phyloP scores from a whole-genome alignment of 2,113 vertebrate genomes.

The Chloropsis cyanopogon region DNA sequence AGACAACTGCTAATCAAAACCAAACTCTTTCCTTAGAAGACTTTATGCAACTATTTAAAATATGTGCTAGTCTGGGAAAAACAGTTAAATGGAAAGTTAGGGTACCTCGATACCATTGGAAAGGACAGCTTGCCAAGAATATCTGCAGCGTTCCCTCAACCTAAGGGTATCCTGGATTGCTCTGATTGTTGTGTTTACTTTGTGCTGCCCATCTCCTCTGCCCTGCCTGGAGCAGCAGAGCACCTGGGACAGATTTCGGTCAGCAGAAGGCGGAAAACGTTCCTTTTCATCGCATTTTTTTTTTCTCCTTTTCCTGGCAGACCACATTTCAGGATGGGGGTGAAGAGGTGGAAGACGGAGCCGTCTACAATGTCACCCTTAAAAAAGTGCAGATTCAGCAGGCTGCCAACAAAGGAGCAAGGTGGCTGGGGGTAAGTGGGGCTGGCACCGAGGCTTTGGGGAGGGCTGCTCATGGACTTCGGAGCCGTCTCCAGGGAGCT shows the following conservation, averaged over 20 bases:
- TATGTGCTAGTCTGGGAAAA: conserved; percentile 66
- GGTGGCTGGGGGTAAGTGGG: conserved; percentile 79
- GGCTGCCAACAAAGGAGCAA: conserved; percentile 92
- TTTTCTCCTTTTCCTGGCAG: conserved; percentile 67
- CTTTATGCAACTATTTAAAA: conserved; percentile 53
- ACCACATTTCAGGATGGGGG: conserved; percentile 94
- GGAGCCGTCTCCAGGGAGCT: neutral
- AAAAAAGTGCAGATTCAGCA: conserved; percentile 95
- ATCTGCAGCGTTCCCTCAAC: conserved; percentile 25
- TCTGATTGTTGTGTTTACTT: conserved; percentile 46
- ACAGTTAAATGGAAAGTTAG: conserved; percentile 57
- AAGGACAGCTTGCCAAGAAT: conserved; percentile 56
- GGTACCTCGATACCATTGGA: conserved; percentile 61
- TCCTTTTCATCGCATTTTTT: neutral
- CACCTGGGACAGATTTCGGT: conserved; percentile 58
- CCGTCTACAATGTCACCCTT: conserved; percentile 93
- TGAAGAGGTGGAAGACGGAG: conserved; percentile 95
- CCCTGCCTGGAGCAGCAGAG: neutral
- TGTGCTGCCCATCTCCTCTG: conserved; percentile 19
- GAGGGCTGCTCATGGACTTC: conserved; percentile 36
- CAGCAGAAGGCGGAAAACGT: neutral
- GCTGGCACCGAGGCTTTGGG: neutral
- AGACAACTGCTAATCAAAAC: conserved; percentile 35
- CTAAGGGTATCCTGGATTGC: neutral
- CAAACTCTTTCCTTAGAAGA: conserved; percentile 47